Base-by-base conservation (phyloP, 2,888 invertebrate species). In the Macaria notata region DNA sequence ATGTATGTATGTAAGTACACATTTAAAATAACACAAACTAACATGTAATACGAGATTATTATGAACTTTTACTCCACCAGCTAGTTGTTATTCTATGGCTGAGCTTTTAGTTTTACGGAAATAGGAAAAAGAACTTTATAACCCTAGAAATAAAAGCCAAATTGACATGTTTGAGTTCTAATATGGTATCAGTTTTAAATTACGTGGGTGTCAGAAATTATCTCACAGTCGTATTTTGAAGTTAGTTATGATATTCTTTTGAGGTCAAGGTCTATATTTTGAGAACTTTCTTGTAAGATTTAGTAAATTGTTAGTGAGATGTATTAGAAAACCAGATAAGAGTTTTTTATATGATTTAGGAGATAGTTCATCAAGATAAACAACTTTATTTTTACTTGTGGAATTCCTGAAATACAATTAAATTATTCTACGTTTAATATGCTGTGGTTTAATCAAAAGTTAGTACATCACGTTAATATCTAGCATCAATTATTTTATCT, bases 11-110 rank as follows among this genome's bases (percentile, higher is more conserved):
- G 19, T 19, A 19, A 19, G 19, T 19, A 19, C 2, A 2, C 2
- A 19, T 65, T 65, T 54, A 61, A 62, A 64, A 63, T 65, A 61
- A 62, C 44, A 53, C n/a, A 38, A 19, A 36, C 45, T 29, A 33
- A 39, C 46, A 46, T 52, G 56, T 53, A 58, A 53, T 38, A 46
- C 45, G 53, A 53, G 30, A 57, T 52, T 48, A 45, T 45, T 33
- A 42, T 46, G 43, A 31, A 29, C 29, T 49, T 49, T 43, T 44
- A 44, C 50, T 8, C n/a, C 9, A 9, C 9, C 6, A 19, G 8
- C 36, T 44, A n/a, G 6, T 31, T 53, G 46, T 9, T 53, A 19
- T 19, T 19, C 19, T 19, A 19, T 2, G 19, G 19, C 19, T 19
- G 19, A 19, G 19, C 19, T 19, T 19, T 19, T 19, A 19, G 19